These are phyloP conservation scores for Dendrocincla tyrannina DNA, from an alignment of 2,797 vertebrate species.

Conservation along the genomic window DNA sequence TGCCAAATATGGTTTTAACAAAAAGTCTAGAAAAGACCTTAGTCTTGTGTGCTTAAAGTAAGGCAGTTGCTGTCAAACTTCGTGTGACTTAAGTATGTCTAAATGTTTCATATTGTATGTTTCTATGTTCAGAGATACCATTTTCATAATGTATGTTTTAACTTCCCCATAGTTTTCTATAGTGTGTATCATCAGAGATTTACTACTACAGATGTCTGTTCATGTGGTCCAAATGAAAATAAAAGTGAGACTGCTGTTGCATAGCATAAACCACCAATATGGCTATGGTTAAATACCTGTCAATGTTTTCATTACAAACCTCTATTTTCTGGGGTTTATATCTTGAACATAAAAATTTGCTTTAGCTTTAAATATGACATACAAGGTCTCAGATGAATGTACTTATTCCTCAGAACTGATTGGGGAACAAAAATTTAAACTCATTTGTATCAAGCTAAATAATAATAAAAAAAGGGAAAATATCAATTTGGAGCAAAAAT, in stretches of 20 bases:
- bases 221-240: conserved; percentile 20
- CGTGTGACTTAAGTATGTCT: background rate
- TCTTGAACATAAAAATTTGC: conserved; percentile 3
- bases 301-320: conserved; percentile 30
- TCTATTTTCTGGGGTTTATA: conserved; percentile 41
- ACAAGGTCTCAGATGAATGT: background rate
- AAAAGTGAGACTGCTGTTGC: conserved; percentile 14
- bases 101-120: background rate
- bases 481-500: background rate
- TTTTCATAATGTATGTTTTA: conserved; percentile 2
- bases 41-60: background rate
- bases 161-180: background rate
- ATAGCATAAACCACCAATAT: background rate
- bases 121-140: background rate
- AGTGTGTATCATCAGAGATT: background rate
- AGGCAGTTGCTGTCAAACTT: background rate
- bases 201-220: conserved; percentile 5
- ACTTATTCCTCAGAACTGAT: background rate
- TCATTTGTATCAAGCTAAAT: background rate
- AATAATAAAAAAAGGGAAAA: background rate
- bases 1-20: background rate
- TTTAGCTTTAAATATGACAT: conserved; percentile 16
- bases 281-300: background rate
- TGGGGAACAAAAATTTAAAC: background rate
- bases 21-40: background rate